Conservation (phyloP, 2,797 vertebrate species). For the Bovichtus variegatus region DNA sequence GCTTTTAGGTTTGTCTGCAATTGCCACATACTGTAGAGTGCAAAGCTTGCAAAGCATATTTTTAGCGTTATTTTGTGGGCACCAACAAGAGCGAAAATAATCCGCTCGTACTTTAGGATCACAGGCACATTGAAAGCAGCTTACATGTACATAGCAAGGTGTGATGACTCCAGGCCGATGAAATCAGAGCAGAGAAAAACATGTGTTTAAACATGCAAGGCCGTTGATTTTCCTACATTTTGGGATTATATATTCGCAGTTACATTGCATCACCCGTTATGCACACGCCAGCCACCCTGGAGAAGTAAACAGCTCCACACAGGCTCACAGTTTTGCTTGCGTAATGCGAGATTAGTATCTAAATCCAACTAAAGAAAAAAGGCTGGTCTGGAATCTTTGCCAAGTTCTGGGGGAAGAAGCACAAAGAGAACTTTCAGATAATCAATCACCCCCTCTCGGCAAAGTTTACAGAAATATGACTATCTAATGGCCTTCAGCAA, state of each 20-base stretch:
- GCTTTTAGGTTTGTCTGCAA: not conserved
- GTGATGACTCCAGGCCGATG: not conserved
- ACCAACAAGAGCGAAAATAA: constrained; percentile 10
- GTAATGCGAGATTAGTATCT: constrained; percentile 46
- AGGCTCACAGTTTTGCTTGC: constrained; percentile 8
- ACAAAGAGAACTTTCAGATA: constrained; percentile 58
- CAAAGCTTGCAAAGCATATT: not conserved
- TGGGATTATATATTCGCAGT: not conserved
- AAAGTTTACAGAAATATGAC: constrained; percentile 23
- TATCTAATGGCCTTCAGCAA: not conserved
- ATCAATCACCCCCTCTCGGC: constrained; percentile 28
- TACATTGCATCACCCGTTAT: not conserved
- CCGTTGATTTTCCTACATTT: constrained; percentile 10
- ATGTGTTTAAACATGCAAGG: not conserved
- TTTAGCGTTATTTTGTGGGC: not conserved
- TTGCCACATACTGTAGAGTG: not conserved
- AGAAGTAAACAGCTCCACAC: constrained; percentile 17
- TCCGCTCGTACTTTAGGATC: not conserved
- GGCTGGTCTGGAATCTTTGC: constrained; percentile 6
- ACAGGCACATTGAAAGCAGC: constrained; percentile 7
- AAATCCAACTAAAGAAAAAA: constrained; percentile 33
- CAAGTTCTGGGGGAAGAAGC: constrained; percentile 16
- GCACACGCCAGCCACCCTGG: not conserved
- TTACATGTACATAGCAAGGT: not conserved
- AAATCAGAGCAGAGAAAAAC: not conserved